These are phyloP conservation scores for Drosophila kurseongensis DNA, from an alignment of 1,140 invertebrate genomes.

Conservation along the genomic window DNA sequence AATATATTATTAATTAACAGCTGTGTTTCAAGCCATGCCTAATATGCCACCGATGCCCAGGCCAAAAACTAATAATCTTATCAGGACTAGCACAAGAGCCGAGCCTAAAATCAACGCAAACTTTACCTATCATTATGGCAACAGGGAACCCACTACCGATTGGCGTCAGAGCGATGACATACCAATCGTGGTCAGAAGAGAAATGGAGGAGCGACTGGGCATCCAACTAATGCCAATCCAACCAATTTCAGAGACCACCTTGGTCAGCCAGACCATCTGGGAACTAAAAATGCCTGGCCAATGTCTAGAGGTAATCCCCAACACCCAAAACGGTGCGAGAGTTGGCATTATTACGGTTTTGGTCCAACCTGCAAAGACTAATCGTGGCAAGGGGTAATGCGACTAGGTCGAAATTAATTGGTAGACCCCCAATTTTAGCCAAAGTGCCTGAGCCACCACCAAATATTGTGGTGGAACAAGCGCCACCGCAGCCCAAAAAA, in stretches of 20 bases:
- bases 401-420: not conserved
- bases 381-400: not conserved
- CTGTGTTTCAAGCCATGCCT: conserved; percentile 5
- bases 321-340: not conserved
- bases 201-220: conserved; percentile 42
- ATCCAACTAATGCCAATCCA: conserved; percentile 47
- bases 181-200: conserved; percentile 53
- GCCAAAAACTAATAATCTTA: not conserved
- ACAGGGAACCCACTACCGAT: conserved; percentile 21
- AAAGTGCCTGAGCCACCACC: not conserved
- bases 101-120: conserved; percentile 7
- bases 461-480: not conserved
- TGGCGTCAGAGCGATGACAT: conserved; percentile 58
- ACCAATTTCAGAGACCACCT: not conserved
- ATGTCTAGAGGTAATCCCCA: not conserved
- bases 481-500: not conserved
- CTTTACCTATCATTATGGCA: conserved; percentile 44
- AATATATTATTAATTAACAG: not conserved
- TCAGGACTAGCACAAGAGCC: not conserved
- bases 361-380: conserved; percentile 1
- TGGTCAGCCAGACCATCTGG: conserved; percentile 68
- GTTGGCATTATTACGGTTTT: conserved; percentile 44
- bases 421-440: not conserved
- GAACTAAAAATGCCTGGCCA: conserved; percentile 36
- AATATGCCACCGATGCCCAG: conserved; percentile 26